Conservation (phyloP, 1,140 invertebrate species). For the Pachyrhynchus sulphureomaculatus region DNA sequence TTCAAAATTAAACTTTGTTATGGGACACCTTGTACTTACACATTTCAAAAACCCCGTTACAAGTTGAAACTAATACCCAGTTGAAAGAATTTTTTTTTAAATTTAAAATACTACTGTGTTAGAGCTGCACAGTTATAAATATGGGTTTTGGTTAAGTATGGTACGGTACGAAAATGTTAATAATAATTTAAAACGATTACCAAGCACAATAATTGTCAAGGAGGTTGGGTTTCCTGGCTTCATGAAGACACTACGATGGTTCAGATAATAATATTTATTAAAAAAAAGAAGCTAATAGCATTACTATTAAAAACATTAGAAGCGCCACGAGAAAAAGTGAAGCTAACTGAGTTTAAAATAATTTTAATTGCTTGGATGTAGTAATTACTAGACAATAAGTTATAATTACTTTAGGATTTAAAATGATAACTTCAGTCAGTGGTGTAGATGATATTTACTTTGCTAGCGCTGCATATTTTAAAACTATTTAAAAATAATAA, state of each 20-base stretch:
- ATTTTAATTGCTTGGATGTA: not conserved
- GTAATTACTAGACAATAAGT: slow-evolving; percentile 3
- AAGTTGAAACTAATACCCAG: too few relatives aligned
- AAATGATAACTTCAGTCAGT: not conserved
- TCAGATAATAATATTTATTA: slow-evolving; percentile 2
- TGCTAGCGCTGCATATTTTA: not conserved
- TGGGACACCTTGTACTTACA: too few relatives aligned
- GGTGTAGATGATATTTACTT: not conserved
- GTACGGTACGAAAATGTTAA: too few relatives aligned
- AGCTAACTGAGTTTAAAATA: not conserved
- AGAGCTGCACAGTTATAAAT: too few relatives aligned
- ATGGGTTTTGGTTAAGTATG: too few relatives aligned
- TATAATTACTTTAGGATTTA: not conserved
- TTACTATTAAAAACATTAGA: slow-evolving; percentile 2
- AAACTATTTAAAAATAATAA: not conserved
- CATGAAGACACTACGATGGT: not conserved
- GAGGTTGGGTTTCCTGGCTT: not conserved
- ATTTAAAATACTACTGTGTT: too few relatives aligned
- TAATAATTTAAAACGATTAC: too few relatives aligned
- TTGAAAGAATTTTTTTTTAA: too few relatives aligned
- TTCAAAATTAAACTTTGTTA: too few relatives aligned
- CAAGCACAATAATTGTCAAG: not conserved
- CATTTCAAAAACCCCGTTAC: too few relatives aligned
- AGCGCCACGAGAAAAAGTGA: not conserved
- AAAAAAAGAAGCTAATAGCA: slow-evolving; percentile 2